phyloP scores from a whole-genome alignment of 2,113 vertebrate species.

The Chaetodon auriga region DNA sequence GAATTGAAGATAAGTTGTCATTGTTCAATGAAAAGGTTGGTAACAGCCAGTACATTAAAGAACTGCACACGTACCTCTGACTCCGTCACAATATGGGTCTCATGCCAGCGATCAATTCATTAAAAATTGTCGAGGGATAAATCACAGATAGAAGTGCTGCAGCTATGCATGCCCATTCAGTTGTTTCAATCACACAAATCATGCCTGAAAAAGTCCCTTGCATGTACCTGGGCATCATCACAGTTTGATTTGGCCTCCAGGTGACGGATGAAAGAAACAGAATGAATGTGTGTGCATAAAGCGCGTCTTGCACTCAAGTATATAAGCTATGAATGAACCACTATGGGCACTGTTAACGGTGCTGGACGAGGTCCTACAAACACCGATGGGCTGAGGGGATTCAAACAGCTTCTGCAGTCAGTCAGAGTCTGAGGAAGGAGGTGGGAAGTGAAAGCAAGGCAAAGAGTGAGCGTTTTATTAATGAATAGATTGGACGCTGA shows the following conservation, averaged over 20 bases:
- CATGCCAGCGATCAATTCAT: not conserved
- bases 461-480: conserved; percentile 58
- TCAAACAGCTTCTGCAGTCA: conserved; percentile 49
- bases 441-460: conserved; percentile 41
- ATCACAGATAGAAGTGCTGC: not conserved
- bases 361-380: conserved; percentile 27
- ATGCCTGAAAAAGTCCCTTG: not conserved
- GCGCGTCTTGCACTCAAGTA: not conserved
- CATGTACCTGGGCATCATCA: not conserved
- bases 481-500: conserved; percentile 58
- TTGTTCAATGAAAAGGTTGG: not conserved
- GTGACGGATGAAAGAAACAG: conserved; percentile 3
- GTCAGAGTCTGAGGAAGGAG: conserved; percentile 33
- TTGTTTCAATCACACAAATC: not conserved
- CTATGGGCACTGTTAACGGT: conserved; percentile 16
- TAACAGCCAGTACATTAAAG: not conserved
- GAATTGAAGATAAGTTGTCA: not conserved
- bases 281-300: not conserved
- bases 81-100: not conserved
- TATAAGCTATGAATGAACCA: conserved; percentile 7
- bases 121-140: not conserved
- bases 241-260: conserved; percentile 1
- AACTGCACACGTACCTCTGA: not conserved
- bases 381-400: conserved; percentile 26
- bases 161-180: not conserved